Evolutionary conservation across 2,888 invertebrate species (phyloP), one percentile per base, ranked within the genome.

Genomic region (Agriopis aurantiaria): DNA sequence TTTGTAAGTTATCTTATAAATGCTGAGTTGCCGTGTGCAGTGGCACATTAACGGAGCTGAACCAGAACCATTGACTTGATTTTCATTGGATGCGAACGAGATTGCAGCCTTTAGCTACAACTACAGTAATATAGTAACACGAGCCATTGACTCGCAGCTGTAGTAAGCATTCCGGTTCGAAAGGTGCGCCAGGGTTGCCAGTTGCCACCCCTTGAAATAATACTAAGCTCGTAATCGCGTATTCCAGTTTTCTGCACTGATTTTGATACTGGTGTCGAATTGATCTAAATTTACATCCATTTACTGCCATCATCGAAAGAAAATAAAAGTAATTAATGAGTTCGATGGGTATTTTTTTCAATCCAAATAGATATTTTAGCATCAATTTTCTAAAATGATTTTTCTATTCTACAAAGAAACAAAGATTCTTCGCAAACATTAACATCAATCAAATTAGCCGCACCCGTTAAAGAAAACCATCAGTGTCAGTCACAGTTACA

Each of bases 111-210:
- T 70, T 71, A 71, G 14, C 53, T 66, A 58, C 66, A 53, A 59
- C 62, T 70, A 67, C 66, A 59, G 63, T 64, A 67, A 64, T 51
- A 59, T 43, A 43, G 43, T 65, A 71, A 45, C 71, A 73, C 73
- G 75, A 73, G 69, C 72, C 72, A 71, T 75, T 71, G 72, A 72
- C 66, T 68, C 48, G 65, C 60, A 33, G 23, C 65, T 40, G 57
- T 69, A 58, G 65, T 70, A 70, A 62, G 46, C 66, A 71, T 71
- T 71, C 70, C 63, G 65, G 70, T 66, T 62, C 57, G 41, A 63
- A 52, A 52, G 45, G 45, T 55, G 40, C 53, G n/a, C 8, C 46
- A 71, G 70, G 70, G 70, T n/a, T 71, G 66, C 14, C 63, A 33
- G 8, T 43, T 14, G 23, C 40, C 6, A 52, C 4, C 33, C 33